Base-by-base conservation (phyloP, 2,888 invertebrate species). In the Drosophila formosana region DNA sequence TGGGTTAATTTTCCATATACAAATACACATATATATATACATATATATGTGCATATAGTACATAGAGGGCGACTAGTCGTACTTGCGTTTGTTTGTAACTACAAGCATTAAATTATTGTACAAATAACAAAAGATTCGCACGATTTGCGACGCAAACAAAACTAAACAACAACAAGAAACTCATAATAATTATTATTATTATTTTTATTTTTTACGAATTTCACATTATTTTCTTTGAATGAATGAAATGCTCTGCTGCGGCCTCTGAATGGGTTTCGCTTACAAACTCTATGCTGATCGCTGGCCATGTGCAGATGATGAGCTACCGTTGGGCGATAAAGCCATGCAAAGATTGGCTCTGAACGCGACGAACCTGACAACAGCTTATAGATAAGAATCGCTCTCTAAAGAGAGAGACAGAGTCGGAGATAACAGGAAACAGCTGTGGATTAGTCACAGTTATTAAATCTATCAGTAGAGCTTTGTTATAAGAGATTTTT, bases 1-100 rank as follows among this genome's bases (percentile, higher is more conserved):
- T 86, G 78, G 85, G 85, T 86, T 86, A 86, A 88, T 86, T 86
- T 85, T 89, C 80, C 87, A 78, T 84, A 82, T 78, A 75, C 46
- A 75, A 53, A 41, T 9, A 53, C 5, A 67, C 37, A 67, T 51
- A 47, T 13, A 58, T 41, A 50, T 56, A 30, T 49, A 41, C 46
- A 53, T 47, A 51, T 39, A 34, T 50, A 41, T 18, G 37, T 32
- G 41, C 25, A 58, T 32, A 52, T 8, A 45, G 4, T 11, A n/a
- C 18, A 41, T 8, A 46, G 3, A 26, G 9, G 32, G 11, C 18
- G 34, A 51, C 32, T 66, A 72, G 39, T 67, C 45, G 56, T 69
- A 73, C 63, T 67, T 73, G 47, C 53, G 50, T 74, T 69, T 75
- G 57, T 51, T 39, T 51, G 56, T 57, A 77, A 32, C 53, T 79